A percentile compares a stretch with the other conserved stretches of the same genome.
Conservation (phyloP, 2,888 invertebrate species). For the Pasiphila rectangulata region DNA sequence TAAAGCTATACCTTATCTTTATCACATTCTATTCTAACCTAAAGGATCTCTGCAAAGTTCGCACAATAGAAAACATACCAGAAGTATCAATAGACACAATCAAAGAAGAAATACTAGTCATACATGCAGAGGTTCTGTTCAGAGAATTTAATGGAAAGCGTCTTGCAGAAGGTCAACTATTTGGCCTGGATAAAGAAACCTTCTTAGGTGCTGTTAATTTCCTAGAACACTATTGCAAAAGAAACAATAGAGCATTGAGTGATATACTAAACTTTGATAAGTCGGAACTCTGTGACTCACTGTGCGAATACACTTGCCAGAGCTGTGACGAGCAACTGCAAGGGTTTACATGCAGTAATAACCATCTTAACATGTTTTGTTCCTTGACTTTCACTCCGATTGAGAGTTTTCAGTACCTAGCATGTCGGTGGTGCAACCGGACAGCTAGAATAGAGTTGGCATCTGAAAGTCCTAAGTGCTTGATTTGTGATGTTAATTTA, state of each 20-base stretch:
- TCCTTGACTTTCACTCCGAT: constrained; percentile 61
- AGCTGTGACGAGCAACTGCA: constrained; percentile 56
- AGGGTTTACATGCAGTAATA: constrained; percentile 52
- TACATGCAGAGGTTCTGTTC: constrained; percentile 48
- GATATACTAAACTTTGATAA: constrained; percentile 39
- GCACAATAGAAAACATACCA: constrained; percentile 39
- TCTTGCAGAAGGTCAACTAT: constrained; percentile 33
- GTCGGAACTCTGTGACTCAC: constrained; percentile 26
- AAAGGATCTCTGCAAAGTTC: constrained; percentile 40
- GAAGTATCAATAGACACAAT: constrained; percentile 49
- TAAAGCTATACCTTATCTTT: constrained; percentile 59
- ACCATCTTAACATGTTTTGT: constrained; percentile 66
- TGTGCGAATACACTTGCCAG: constrained; percentile 51
- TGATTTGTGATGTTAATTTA: constrained; percentile 57
- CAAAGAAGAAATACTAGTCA: constrained; percentile 53
- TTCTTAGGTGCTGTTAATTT: constrained; percentile 50
- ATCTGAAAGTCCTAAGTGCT: constrained; percentile 48
- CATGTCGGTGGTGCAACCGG: constrained; percentile 53
- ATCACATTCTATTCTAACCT: constrained; percentile 45
- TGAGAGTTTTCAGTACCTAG: constrained; percentile 50
- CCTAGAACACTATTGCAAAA: constrained; percentile 52
- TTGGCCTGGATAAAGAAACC: constrained; percentile 43
- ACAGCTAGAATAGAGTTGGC: constrained; percentile 52
- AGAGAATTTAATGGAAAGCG: constrained; percentile 38
- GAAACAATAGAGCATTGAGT: constrained; percentile 40